Evolutionary conservation across 1,140 invertebrate genomes (phyloP).

Genomic region (Medauroidea extradentata): DNA sequence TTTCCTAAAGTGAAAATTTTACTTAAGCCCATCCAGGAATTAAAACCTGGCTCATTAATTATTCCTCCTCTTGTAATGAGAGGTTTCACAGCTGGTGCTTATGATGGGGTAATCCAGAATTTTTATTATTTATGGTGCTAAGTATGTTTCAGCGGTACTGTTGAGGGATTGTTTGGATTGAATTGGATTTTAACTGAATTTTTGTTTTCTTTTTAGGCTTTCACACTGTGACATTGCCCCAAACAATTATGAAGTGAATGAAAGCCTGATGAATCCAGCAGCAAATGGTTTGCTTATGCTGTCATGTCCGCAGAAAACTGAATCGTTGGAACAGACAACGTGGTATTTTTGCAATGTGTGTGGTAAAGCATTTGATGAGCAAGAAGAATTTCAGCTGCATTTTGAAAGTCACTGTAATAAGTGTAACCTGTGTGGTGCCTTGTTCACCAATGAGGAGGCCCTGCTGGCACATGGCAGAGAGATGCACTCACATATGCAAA

Average conservation of each 20-base stretch:
- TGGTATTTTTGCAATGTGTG: constrained; percentile 49
- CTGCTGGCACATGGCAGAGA: constrained; percentile 44
- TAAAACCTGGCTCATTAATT: no score
- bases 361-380: constrained; percentile 45
- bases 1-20: no score
- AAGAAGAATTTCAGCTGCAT: constrained; percentile 44
- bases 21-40: no score
- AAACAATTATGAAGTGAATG: not conserved
- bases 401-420: constrained; percentile 50
- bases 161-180: no score
- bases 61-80: no score
- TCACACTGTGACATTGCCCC: not conserved
- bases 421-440: constrained; percentile 42
- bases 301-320: constrained; percentile 6
- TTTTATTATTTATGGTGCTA: no score
- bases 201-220: constrained; percentile 2
- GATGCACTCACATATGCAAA: constrained; percentile 26
- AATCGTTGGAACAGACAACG: not conserved
- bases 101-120: no score
- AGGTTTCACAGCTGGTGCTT: no score
- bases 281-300: constrained; percentile 15
- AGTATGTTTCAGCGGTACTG: no score
- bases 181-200: no score
- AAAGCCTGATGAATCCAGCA: constrained; percentile 11
- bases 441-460: constrained; percentile 45